These are phyloP conservation scores for Acheta domesticus DNA, from an alignment of 2,888 invertebrate genomes.

Conservation along the genomic window DNA sequence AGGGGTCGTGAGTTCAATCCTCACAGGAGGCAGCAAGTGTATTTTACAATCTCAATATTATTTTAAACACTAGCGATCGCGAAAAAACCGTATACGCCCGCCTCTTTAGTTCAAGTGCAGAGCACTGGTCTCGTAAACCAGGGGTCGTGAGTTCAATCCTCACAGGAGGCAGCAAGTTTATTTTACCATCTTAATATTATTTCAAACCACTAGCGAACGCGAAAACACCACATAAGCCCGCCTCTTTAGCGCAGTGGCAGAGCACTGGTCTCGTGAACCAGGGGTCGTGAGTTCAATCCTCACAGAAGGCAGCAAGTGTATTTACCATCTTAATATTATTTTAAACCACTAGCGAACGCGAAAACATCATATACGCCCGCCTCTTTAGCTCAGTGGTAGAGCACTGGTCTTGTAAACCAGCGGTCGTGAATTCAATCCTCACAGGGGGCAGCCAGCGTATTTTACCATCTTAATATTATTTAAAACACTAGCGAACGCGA, in stretches of 20 bases:
- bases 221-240: accelerated
- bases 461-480: background rate
- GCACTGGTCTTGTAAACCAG: constrained; percentile 11
- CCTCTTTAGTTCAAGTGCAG: background rate
- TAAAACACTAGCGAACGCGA: too few relatives aligned
- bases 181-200: background rate
- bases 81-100: background rate
- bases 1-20: too few relatives aligned
- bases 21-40: too few relatives aligned
- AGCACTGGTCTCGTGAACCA: background rate
- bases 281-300: background rate
- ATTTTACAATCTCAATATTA: too few relatives aligned
- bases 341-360: background rate
- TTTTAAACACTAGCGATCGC: too few relatives aligned
- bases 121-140: background rate
- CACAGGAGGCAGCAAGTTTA: background rate
- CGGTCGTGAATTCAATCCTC: background rate
- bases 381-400: background rate
- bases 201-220: background rate
- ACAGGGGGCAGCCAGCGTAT: background rate
- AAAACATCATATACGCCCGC: background rate
- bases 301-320: background rate
- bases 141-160: background rate
- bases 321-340: background rate
- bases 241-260: background rate